phyloP scores from a whole-genome alignment of 2,113 vertebrate species.

The Eurystomus gularis region DNA sequence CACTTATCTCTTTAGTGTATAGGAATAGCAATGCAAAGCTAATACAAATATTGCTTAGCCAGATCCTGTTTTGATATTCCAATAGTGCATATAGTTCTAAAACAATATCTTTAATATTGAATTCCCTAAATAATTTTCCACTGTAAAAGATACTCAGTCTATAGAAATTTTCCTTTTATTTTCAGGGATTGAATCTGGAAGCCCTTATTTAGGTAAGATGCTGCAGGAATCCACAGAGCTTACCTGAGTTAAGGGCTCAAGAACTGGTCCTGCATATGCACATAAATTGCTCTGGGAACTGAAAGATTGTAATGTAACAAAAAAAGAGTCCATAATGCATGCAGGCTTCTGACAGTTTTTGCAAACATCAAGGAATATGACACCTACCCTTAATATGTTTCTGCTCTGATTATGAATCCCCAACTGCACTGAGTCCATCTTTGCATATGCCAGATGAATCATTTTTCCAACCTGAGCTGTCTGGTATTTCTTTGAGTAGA shows the following conservation, averaged over 20 bases:
- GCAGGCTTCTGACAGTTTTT: slow-evolving; percentile 53
- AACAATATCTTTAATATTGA: background rate
- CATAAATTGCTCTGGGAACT: slow-evolving; percentile 62
- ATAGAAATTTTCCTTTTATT: slow-evolving; percentile 28
- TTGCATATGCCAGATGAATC: slow-evolving; percentile 22
- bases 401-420: slow-evolving; percentile 50
- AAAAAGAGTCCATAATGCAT: slow-evolving; percentile 46
- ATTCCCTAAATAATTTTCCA: slow-evolving; percentile 46
- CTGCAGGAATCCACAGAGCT: slow-evolving; percentile 29
- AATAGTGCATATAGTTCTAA: background rate
- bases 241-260: slow-evolving; percentile 37
- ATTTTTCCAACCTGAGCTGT: slow-evolving; percentile 42
- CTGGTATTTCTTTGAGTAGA: slow-evolving; percentile 36
- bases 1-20: slow-evolving; percentile 2
- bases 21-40: slow-evolving; percentile 3
- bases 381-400: slow-evolving; percentile 38
- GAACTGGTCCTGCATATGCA: slow-evolving; percentile 43
- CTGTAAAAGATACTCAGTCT: slow-evolving; percentile 15
- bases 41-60: slow-evolving; percentile 29
- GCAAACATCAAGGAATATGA: slow-evolving; percentile 58
- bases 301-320: slow-evolving; percentile 7
- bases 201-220: slow-evolving; percentile 17
- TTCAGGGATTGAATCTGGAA: background rate
- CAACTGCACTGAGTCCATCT: slow-evolving; percentile 25
- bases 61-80: slow-evolving; percentile 27